Conservation (phyloP, 2,888 invertebrate species). For the Hirtodrosophila trivittata region DNA sequence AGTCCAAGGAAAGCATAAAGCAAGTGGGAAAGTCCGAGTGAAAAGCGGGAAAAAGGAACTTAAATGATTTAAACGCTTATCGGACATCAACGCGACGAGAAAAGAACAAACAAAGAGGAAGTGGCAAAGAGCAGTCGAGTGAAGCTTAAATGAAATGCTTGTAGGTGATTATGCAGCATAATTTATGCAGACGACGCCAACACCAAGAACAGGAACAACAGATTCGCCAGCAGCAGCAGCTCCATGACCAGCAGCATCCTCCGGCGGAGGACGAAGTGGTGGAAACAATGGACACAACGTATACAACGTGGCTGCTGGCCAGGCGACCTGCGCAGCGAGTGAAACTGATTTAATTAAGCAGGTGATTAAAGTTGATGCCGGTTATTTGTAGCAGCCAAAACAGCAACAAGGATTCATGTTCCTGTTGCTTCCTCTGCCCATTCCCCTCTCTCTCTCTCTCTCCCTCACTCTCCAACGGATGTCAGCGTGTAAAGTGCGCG, state of each 20-base stretch:
- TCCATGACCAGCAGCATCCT: not conserved
- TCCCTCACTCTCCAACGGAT: slow-evolving; percentile 34
- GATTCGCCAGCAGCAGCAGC: slow-evolving; percentile 5
- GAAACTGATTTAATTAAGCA: slow-evolving; percentile 81
- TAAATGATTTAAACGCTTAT: slow-evolving; percentile 74
- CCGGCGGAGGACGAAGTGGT: slow-evolving; percentile 1
- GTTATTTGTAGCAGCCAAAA: slow-evolving; percentile 73
- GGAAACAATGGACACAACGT: slow-evolving; percentile 46
- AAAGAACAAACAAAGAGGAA: slow-evolving; percentile 26
- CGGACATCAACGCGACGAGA: slow-evolving; percentile 33
- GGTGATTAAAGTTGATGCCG: slow-evolving; percentile 81
- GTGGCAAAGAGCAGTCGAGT: slow-evolving; percentile 43
- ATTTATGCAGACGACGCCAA: slow-evolving; percentile 64
- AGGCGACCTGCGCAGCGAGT: slow-evolving; percentile 46
- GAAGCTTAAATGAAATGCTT: slow-evolving; percentile 67
- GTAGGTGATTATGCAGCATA: slow-evolving; percentile 75
- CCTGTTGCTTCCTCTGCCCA: slow-evolving; percentile 9
- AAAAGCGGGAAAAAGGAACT: slow-evolving; percentile 24
- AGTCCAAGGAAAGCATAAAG: slow-evolving; percentile 14
- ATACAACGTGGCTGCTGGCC: slow-evolving; percentile 12
- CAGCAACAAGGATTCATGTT: slow-evolving; percentile 49
- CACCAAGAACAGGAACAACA: slow-evolving; percentile 19
- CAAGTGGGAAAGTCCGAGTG: not conserved
- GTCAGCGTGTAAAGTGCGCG: slow-evolving; percentile 63
- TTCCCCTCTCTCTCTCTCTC: not conserved